Percentiles rank a stretch among this genome's conserved stretches.
Evolutionary conservation across 1,140 invertebrate species (phyloP).

Genomic region (Pseudachorutes palmiensis): DNA sequence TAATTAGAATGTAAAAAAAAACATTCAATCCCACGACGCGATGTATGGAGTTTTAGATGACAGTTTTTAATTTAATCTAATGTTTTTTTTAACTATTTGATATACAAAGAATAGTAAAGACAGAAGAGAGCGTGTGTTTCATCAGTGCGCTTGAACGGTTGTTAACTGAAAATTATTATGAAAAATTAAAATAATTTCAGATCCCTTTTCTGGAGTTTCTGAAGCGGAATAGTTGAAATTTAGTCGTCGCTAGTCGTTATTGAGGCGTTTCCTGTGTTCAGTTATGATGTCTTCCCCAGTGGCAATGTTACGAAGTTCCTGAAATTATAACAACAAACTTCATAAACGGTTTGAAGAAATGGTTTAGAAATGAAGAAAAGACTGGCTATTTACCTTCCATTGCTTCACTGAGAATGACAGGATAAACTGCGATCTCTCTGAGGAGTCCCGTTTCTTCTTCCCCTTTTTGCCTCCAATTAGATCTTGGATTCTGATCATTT

Average conservation of each 20-base stretch:
- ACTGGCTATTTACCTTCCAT: constrained; percentile 6
- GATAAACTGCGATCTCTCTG: constrained; percentile 10
- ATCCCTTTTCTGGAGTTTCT: neutral
- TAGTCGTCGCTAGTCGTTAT: neutral
- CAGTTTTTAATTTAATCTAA: no score
- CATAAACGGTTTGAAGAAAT: neutral
- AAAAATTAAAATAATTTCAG: neutral
- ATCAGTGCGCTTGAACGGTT: no score
- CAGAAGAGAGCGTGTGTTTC: no score
- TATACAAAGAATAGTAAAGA: no score
- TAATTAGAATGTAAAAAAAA: no score
- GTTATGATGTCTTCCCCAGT: neutral
- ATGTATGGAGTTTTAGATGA: no score
- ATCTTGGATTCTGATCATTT: neutral
- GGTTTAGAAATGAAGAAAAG: neutral
- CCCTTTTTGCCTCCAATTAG: no score
- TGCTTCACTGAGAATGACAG: constrained; percentile 11
- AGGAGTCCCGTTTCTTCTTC: neutral
- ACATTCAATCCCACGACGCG: no score
- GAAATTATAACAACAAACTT: neutral
- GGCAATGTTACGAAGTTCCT: neutral
- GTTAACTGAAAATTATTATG: no score
- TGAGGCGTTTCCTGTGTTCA: neutral
- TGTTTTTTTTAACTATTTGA: no score
- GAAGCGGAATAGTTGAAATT: neutral